Evolutionary conservation across 2,888 invertebrate genomes (phyloP).

Genomic region (Pterostichus madidus): DNA sequence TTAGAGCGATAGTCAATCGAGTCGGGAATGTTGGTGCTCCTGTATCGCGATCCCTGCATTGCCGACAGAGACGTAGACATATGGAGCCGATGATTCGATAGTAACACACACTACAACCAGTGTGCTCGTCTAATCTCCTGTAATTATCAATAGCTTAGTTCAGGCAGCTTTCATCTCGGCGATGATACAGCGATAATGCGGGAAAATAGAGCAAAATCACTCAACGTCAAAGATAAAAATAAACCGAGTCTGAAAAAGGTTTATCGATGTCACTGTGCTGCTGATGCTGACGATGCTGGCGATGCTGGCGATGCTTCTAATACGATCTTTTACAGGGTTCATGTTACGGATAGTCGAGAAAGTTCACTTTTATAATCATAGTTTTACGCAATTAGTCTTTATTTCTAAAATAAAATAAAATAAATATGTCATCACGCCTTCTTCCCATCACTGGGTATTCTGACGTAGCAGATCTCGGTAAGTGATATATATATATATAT

Average conservation of each 20-base stretch:
- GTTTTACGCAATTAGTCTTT: too few relatives aligned
- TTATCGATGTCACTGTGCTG: constrained; percentile 42
- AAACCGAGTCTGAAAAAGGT: constrained; percentile 7
- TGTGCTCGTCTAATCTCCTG: constrained; percentile 44
- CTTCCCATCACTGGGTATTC: too few relatives aligned
- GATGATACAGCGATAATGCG: constrained; percentile 58
- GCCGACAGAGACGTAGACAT: constrained; percentile 50
- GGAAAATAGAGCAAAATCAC: constrained; percentile 59
- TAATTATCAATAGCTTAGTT: constrained; percentile 57
- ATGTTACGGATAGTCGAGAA: constrained; percentile 15
- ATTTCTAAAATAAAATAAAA: too few relatives aligned
- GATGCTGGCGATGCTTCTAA: background rate
- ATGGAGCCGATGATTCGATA: constrained; percentile 47
- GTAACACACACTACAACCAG: constrained; percentile 12
- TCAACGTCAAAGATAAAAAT: constrained; percentile 59
- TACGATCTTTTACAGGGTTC: constrained; percentile 8
- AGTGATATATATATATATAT: too few relatives aligned
- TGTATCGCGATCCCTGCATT: constrained; percentile 3
- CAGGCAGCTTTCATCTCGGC: constrained; percentile 50
- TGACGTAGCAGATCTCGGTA: too few relatives aligned
- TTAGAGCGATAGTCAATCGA: constrained; percentile 21
- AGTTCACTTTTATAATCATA: background rate
- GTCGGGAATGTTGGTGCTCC: constrained; percentile 1
- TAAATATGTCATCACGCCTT: too few relatives aligned
- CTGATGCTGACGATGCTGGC: background rate